Evolutionary conservation across 2,113 vertebrate genomes (phyloP).

Genomic region (Actenoides lindsayi): DNA sequence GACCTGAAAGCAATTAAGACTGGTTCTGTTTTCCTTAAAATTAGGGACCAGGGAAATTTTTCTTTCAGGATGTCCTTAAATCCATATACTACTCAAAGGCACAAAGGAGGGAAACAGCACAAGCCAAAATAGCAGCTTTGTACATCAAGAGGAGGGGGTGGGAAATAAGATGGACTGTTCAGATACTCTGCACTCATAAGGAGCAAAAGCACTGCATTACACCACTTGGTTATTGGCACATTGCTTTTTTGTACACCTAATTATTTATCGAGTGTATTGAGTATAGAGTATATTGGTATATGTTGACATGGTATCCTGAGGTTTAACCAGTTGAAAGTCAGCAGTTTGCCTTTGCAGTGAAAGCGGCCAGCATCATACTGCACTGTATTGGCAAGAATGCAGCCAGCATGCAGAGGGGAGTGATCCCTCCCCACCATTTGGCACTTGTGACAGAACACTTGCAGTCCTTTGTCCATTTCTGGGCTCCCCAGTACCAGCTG

Average conservation of each 20-base stretch:
- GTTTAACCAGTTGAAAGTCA: not conserved
- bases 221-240: not conserved
- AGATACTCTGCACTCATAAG: rapidly evolving
- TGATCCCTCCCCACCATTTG: not conserved
- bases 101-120: not conserved
- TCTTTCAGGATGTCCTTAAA: not conserved
- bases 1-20: slow-evolving; percentile 6
- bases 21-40: not conserved
- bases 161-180: not conserved
- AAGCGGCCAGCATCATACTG: not conserved
- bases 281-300: not conserved
- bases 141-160: not conserved
- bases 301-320: not conserved
- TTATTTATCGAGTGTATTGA: not conserved
- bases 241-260: rapidly evolving
- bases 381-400: not conserved
- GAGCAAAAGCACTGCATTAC: not conserved
- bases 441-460: not conserved
- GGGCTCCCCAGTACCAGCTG: not conserved
- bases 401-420: not conserved
- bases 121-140: not conserved
- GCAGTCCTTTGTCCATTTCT: not conserved
- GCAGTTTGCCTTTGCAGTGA: not conserved
- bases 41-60: not conserved
- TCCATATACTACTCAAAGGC: not conserved